A percentile compares a stretch with the other conserved stretches of the same genome.
These are phyloP conservation scores for Etheostoma nigrum DNA, from an alignment of 2,797 vertebrate species.

Conservation along the genomic window DNA sequence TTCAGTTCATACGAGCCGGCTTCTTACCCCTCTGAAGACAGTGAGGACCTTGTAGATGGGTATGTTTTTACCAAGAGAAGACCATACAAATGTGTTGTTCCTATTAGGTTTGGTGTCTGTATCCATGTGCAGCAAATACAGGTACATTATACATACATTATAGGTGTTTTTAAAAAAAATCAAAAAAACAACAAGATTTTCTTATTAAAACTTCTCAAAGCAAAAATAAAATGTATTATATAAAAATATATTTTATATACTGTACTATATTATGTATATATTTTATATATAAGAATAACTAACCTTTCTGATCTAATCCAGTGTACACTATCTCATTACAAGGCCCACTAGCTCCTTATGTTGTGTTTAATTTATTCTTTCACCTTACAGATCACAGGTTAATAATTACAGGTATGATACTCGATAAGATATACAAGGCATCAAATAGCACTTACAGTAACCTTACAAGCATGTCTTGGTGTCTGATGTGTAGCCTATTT, in stretches of 20 bases:
- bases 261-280: too few relatives aligned
- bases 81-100: background rate
- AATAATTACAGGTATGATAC: constrained; percentile 76
- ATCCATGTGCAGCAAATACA: background rate
- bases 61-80: constrained; percentile 36
- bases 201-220: background rate
- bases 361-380: constrained; percentile 26
- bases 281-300: background rate
- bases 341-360: background rate
- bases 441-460: constrained; percentile 25
- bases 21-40: constrained; percentile 74
- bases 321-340: background rate
- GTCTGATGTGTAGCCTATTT: constrained; percentile 25
- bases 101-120: background rate
- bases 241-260: too few relatives aligned
- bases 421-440: constrained; percentile 8
- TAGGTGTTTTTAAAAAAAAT: background rate
- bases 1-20: constrained; percentile 88
- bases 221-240: too few relatives aligned
- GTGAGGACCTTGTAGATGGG: constrained; percentile 52
- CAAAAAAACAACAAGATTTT: background rate
- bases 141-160: too few relatives aligned
- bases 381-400: constrained; percentile 66
- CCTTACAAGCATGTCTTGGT: constrained; percentile 15
- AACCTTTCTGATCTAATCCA: background rate